A percentile compares a stretch with the other conserved stretches of the same genome.
Evolutionary conservation across 2,113 vertebrate genomes (phyloP).

Genomic region (Dunckerocampus dactyliophorus): DNA sequence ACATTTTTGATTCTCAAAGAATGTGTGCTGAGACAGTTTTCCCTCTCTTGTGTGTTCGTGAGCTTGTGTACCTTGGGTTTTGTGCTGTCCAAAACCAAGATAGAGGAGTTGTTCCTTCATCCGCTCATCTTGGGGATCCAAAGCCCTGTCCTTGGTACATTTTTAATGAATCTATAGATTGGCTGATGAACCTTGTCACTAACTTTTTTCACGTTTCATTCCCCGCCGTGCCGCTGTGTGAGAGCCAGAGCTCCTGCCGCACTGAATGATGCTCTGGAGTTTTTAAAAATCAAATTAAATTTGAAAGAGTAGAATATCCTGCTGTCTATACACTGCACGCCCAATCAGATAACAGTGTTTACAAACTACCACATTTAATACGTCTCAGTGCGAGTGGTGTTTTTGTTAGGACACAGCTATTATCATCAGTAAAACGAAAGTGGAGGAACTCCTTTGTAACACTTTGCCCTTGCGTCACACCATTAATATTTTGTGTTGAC

Average conservation of each 20-base stretch:
- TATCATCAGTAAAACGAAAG: constrained; percentile 14
- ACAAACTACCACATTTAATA: too few relatives aligned
- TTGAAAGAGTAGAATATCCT: not conserved
- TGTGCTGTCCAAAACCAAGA: constrained; percentile 46
- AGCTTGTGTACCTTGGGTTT: constrained; percentile 11
- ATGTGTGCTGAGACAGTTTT: constrained; percentile 26
- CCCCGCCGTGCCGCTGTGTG: not conserved
- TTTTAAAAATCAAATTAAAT: not conserved
- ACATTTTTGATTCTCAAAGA: constrained; percentile 35
- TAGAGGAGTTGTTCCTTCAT: constrained; percentile 49
- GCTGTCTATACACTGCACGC: not conserved
- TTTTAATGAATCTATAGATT: constrained; percentile 69
- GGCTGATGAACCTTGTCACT: constrained; percentile 59
- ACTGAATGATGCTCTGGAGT: not conserved
- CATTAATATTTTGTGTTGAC: constrained; percentile 19
- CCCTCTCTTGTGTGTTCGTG: constrained; percentile 2
- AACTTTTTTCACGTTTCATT: constrained; percentile 46
- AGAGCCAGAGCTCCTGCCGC: not conserved
- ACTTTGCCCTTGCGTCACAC: not conserved
- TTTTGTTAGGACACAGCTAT: constrained; percentile 15
- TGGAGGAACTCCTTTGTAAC: not conserved
- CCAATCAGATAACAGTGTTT: not conserved
- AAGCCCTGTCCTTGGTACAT: constrained; percentile 61
- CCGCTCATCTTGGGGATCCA: constrained; percentile 37
- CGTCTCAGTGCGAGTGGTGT: constrained; percentile 9